Evolutionary conservation across 92 coral and sea anemone species (phyloP).

Genomic region (Parazoanthus swiftii): DNA sequence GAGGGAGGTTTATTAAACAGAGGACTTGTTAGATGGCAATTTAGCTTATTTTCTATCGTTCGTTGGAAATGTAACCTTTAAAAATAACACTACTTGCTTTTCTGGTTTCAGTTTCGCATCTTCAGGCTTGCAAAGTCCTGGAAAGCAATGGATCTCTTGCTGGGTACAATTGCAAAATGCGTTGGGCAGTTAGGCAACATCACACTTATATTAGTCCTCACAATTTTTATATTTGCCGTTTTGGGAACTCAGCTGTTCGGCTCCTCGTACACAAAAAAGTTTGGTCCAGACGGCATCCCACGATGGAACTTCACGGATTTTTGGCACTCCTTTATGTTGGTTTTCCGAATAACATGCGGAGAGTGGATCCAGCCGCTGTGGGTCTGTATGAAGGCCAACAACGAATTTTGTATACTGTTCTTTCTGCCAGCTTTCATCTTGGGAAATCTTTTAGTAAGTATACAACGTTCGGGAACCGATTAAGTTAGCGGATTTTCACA

Average conservation of each 20-base stretch:
- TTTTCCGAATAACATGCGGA: constrained; percentile 55
- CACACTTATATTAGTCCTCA: constrained; percentile 39
- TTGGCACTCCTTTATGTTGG: constrained; percentile 53
- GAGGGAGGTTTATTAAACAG: too few species aligned
- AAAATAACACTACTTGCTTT: not conserved
- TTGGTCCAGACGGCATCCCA: not conserved
- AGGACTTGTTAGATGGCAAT: too few species aligned
- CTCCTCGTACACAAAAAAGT: constrained; percentile 24
- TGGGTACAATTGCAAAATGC: constrained; percentile 35
- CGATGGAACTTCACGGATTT: constrained; percentile 57
- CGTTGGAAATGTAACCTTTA: not conserved
- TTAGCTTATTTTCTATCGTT: not conserved
- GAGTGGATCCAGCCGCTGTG: constrained; percentile 60
- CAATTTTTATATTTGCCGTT: constrained; percentile 50
- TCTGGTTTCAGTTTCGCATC: constrained; percentile 34
- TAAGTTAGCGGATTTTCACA: not conserved
- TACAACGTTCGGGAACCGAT: not conserved
- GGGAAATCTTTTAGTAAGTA: constrained; percentile 54
- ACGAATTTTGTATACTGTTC: constrained; percentile 25
- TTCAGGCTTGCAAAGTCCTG: constrained; percentile 43
- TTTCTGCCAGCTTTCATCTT: constrained; percentile 51
- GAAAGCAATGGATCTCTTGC: constrained; percentile 39
- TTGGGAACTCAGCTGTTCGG: constrained; percentile 56
- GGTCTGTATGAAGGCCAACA: constrained; percentile 47
- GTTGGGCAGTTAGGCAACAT: constrained; percentile 36